Conservation (phyloP, 1,140 invertebrate genomes). For the Elysia chlorotica region DNA sequence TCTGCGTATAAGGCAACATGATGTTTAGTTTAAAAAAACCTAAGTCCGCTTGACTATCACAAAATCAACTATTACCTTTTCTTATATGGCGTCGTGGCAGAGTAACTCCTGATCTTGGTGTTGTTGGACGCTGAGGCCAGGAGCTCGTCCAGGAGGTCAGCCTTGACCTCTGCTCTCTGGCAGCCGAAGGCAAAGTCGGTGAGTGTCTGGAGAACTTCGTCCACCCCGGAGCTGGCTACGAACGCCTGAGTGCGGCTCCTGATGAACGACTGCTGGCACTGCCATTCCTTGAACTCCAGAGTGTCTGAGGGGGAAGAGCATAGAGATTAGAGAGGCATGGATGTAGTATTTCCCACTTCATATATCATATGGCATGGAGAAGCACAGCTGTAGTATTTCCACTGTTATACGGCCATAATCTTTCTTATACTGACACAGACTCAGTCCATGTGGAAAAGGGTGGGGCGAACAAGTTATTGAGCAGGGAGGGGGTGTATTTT, state of each 20-base stretch:
- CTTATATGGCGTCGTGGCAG: not conserved
- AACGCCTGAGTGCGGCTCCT: constrained; percentile 40
- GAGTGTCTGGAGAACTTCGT: constrained; percentile 34
- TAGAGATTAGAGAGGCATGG: not conserved
- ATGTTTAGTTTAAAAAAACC: too few relatives aligned
- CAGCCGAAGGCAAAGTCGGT: constrained; percentile 41
- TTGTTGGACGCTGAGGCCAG: not conserved
- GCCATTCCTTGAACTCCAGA: constrained; percentile 46
- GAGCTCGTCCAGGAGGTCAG: not conserved
- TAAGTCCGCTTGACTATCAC: too few relatives aligned
- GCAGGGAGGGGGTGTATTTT: not conserved
- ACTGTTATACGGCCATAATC: not conserved
- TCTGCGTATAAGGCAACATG: too few relatives aligned
- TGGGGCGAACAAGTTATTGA: not conserved
- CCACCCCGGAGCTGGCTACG: constrained; percentile 35
- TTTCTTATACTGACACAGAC: not conserved
- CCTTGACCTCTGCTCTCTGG: not conserved
- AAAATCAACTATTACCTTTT: too few relatives aligned
- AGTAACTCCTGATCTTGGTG: not conserved
- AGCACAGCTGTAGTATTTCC: not conserved
- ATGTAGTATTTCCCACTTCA: not conserved
- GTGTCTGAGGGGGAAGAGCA: constrained; percentile 31
- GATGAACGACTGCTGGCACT: constrained; percentile 45
- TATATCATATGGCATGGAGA: not conserved
- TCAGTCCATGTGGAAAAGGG: not conserved